These are phyloP conservation scores for Argyresthia albistria DNA, from an alignment of 2,888 invertebrate genomes.

Conservation along the genomic window DNA sequence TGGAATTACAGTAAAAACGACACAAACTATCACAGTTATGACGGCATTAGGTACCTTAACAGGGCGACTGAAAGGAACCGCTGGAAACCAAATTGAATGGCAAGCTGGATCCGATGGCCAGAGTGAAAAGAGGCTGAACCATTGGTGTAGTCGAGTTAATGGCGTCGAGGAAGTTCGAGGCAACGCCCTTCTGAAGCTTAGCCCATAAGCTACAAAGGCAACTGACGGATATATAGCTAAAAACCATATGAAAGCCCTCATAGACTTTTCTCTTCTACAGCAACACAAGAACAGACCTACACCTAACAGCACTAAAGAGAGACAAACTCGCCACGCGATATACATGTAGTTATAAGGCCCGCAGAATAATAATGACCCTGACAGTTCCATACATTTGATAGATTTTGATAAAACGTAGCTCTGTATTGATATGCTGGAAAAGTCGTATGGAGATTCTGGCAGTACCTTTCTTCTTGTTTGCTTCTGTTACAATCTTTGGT, in stretches of 20 bases:
- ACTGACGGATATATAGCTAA: slow-evolving; percentile 28
- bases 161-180: too few species aligned
- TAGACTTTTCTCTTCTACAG: slow-evolving; percentile 30
- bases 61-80: slow-evolving; percentile 39
- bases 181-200: slow-evolving; percentile 14
- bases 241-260: slow-evolving; percentile 25
- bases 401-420: too few species aligned
- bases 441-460: slow-evolving; percentile 27
- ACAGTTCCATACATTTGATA: too few species aligned
- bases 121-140: too few species aligned
- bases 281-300: slow-evolving; percentile 29
- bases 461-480: slow-evolving; percentile 21
- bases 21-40: slow-evolving; percentile 25
- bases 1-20: slow-evolving; percentile 23
- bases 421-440: slow-evolving; percentile 45
- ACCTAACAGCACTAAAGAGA: slow-evolving; percentile 9
- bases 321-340: too few species aligned
- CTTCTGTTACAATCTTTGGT: slow-evolving; percentile 34
- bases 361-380: too few species aligned
- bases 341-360: too few species aligned
- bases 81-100: slow-evolving; percentile 11
- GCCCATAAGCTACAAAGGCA: slow-evolving; percentile 30
- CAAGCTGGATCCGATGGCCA: too few species aligned
- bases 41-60: slow-evolving; percentile 44
- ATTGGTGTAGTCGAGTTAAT: too few species aligned